Conservation (phyloP, 2,797 vertebrate genomes). For the Molossus alvarezi region DNA sequence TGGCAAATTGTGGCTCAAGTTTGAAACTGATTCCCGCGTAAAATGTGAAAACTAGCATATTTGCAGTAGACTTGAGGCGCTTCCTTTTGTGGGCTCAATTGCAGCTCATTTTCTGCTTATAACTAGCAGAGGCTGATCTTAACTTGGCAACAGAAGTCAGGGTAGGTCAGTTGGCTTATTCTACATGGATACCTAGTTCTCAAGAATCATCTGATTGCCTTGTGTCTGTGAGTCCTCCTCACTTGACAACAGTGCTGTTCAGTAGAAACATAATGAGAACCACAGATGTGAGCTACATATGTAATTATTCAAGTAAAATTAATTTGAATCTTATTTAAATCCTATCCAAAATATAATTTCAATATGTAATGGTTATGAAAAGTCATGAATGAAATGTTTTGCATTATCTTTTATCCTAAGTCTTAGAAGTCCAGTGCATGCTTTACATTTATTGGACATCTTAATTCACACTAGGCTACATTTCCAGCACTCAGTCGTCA, state of each 20-base stretch:
- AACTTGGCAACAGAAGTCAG: neutral
- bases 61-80: neutral
- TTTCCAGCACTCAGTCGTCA: neutral
- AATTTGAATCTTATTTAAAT: slow-evolving; percentile 56
- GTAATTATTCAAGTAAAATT: slow-evolving; percentile 13
- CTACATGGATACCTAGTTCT: neutral
- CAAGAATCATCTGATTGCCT: neutral
- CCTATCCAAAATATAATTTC: neutral
- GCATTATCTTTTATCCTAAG: neutral
- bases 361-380: slow-evolving; percentile 27
- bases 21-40: slow-evolving; percentile 19
- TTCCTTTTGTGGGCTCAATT: neutral
- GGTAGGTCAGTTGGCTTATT: neutral
- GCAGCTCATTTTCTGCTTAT: neutral
- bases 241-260: neutral
- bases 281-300: neutral
- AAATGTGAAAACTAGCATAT: neutral
- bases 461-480: neutral
- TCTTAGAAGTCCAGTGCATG: slow-evolving; percentile 29
- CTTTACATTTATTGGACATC: neutral
- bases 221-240: neutral
- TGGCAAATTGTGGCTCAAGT: neutral
- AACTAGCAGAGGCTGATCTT: neutral
- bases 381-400: slow-evolving; percentile 35
- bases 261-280: neutral